Evolutionary conservation across 1,140 invertebrate species (phyloP), one percentile per base, ranked within the genome.

Genomic region (Mactra quadrangularis): DNA sequence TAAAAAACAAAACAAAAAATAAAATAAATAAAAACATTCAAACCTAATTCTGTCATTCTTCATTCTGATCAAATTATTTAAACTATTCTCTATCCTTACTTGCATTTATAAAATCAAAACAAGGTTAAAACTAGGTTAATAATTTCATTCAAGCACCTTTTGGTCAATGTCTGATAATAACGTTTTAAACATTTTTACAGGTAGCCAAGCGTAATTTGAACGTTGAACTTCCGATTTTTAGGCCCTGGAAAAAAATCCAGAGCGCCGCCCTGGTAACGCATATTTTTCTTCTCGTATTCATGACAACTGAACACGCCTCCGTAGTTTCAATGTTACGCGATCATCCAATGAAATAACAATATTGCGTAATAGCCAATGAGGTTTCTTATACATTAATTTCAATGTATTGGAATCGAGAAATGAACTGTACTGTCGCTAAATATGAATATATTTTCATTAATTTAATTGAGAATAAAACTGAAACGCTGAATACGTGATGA

Each of bases 11-110:
- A n/a, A n/a, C n/a, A n/a, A n/a, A n/a, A n/a, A n/a, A n/a, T n/a
- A n/a, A 41, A 7, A 7, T 7, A 41, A 41, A 41, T 41, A 41
- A 41, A 41, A 41, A 41, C 38, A 41, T 41, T 55, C 76, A 41
- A 66, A 78, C 76, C 76, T 78, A 45, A 52, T 55, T 68, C 76
- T 66, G 52, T 60, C 76, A 78, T 78, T 68, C 76, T 78, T 78
- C 76, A 78, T 78, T 78, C 74, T 76, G 74, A 62, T 29, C 15
- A 11, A 33, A 47, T 78, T 66, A 62, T 68, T 33, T 31, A 66
- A 47, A 47, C 50, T 55, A 33, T 68, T 19, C 15, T n/a, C 3
- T 76, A 76, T 62, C 33, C 74, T 29, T 57, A 13, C 38, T 38
- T 31, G 74, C 74, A 76, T 76, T 76, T 62, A 76, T 76, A 62